These are phyloP conservation scores for Colaptes auratus DNA, from an alignment of 2,113 vertebrate genomes.

Conservation along the genomic window DNA sequence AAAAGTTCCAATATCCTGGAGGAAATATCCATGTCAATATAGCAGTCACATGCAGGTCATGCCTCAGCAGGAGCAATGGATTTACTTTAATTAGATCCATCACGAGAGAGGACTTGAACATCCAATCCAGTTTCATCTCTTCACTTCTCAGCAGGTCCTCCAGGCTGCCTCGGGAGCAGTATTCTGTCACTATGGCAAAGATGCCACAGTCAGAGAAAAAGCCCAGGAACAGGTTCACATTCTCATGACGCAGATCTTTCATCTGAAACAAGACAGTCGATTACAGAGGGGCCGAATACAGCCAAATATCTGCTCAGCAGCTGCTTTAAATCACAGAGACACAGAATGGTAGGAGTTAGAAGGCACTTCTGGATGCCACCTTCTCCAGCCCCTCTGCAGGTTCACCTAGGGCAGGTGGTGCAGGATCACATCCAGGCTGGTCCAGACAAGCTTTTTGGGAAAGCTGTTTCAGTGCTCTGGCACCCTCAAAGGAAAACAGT, in stretches of 20 bases:
- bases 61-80: background rate
- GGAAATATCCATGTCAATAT: background rate
- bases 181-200: constrained; percentile 88
- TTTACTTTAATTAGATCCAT: constrained; percentile 92
- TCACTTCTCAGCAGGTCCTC: constrained; percentile 90
- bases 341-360: too few species aligned
- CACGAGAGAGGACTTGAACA: constrained; percentile 94
- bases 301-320: background rate
- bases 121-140: constrained; percentile 92
- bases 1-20: background rate
- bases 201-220: constrained; percentile 87
- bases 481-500: too few species aligned
- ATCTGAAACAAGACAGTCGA: constrained; percentile 78
- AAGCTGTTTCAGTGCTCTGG: too few species aligned
- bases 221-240: constrained; percentile 89
- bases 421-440: too few species aligned
- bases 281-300: background rate
- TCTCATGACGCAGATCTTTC: constrained; percentile 90
- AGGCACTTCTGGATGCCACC: too few species aligned
- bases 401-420: too few species aligned
- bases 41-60: background rate
- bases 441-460: too few species aligned
- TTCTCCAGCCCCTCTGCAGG: too few species aligned
- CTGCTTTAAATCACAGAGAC: background rate
- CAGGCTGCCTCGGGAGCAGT: constrained; percentile 90